These are phyloP conservation scores for Sphaerophoria rueppellii DNA, from an alignment of 2,888 invertebrate species.

Conservation along the genomic window DNA sequence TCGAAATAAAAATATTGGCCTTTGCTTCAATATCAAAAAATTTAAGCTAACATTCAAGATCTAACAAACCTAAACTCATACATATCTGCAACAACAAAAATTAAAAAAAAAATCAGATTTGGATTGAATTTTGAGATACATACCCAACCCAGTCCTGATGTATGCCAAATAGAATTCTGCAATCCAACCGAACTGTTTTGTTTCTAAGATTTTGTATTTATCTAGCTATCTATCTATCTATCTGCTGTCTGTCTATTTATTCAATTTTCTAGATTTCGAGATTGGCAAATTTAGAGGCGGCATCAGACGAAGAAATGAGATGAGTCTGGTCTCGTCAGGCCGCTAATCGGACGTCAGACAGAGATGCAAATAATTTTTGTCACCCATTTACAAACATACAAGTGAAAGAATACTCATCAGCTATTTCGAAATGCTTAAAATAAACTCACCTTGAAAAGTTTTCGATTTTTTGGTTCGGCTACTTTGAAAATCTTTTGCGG, in stretches of 20 bases:
- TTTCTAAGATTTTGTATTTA: neutral
- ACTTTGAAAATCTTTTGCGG: slow-evolving; percentile 67
- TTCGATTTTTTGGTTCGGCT: slow-evolving; percentile 76
- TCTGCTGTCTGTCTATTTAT: slow-evolving; percentile 12
- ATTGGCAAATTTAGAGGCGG: slow-evolving; percentile 48
- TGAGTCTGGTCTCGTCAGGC: slow-evolving; percentile 16
- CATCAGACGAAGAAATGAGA: neutral
- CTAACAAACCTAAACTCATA: no score
- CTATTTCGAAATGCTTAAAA: slow-evolving; percentile 81
- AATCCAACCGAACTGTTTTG: slow-evolving; percentile 34
- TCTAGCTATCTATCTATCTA: slow-evolving; percentile 21
- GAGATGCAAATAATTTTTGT: slow-evolving; percentile 74
- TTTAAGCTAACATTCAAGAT: neutral
- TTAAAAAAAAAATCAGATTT: slow-evolving; percentile 28
- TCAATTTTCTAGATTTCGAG: slow-evolving; percentile 33
- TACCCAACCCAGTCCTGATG: slow-evolving; percentile 38
- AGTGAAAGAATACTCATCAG: slow-evolving; percentile 77
- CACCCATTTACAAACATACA: slow-evolving; percentile 74
- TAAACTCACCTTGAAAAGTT: slow-evolving; percentile 83
- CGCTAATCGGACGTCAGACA: slow-evolving; percentile 29
- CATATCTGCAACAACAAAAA: neutral
- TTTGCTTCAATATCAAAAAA: slow-evolving; percentile 22
- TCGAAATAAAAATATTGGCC: slow-evolving; percentile 52
- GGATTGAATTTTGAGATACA: slow-evolving; percentile 51
- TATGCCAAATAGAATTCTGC: slow-evolving; percentile 53